phyloP scores from a whole-genome alignment of 2,113 vertebrate genomes.

The Chaetodon trifascialis region DNA sequence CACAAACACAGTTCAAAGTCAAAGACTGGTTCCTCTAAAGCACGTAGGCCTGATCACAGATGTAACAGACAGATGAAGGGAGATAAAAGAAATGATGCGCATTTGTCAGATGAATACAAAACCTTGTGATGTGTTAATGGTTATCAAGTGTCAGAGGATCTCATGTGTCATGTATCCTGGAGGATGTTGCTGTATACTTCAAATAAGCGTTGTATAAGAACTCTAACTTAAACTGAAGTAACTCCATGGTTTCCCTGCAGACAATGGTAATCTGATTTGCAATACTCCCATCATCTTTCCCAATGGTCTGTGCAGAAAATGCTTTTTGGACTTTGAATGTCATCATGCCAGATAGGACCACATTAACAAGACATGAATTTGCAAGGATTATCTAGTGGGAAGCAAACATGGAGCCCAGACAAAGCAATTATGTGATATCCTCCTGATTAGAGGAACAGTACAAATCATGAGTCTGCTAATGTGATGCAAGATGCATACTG shows the following conservation, averaged over 20 bases:
- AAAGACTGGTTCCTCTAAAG: conserved; percentile 4
- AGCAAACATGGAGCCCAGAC: not conserved
- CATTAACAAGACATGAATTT: conserved; percentile 23
- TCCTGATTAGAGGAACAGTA: conserved; percentile 11
- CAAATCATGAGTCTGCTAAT: conserved; percentile 43
- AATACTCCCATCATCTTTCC: not conserved
- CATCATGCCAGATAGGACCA: not conserved
- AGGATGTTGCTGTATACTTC: not conserved
- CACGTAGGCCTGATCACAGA: not conserved
- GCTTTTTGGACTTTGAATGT: not conserved
- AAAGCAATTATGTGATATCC: conserved; percentile 14
- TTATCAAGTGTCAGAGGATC: not conserved
- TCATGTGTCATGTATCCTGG: not conserved
- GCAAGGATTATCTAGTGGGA: not conserved
- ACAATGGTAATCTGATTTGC: not conserved
- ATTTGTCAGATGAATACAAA: conserved; percentile 2
- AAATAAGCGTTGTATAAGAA: not conserved
- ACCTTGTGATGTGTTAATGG: conserved; percentile 1
- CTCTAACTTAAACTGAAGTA: not conserved
- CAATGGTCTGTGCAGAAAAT: conserved; percentile 12
- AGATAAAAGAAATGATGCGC: not conserved
- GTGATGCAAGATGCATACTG: conserved; percentile 50
- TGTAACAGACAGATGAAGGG: not conserved
- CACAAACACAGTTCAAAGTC: conserved; percentile 31
- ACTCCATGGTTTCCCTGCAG: too few relatives aligned